phyloP scores from a whole-genome alignment of 2,113 vertebrate genomes.

The Engraulis encrasicolus region DNA sequence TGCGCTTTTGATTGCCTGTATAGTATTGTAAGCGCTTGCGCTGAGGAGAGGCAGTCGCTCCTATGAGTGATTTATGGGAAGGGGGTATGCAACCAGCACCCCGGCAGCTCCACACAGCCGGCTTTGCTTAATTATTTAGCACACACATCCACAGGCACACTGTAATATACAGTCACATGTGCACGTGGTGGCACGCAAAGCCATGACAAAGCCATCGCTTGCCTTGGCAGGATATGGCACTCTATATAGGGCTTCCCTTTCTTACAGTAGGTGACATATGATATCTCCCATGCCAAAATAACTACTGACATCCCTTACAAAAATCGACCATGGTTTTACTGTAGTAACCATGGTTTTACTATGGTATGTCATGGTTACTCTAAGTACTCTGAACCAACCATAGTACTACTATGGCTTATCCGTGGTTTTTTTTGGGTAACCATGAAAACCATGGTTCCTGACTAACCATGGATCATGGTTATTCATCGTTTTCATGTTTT shows the following conservation, averaged over 20 bases:
- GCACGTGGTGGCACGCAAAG: not conserved
- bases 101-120: not conserved
- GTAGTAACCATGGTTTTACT: too few relatives aligned
- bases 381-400: too few relatives aligned
- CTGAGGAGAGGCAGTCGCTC: not conserved
- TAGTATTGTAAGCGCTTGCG: not conserved
- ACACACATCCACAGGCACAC: not conserved
- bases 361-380: too few relatives aligned
- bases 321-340: too few relatives aligned
- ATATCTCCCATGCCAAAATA: not conserved
- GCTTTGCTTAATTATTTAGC: not conserved
- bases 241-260: not conserved
- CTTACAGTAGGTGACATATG: constrained; percentile 2
- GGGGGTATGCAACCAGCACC: not conserved
- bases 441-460: too few relatives aligned
- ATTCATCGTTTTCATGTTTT: too few relatives aligned
- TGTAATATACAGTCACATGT: not conserved
- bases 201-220: not conserved
- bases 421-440: too few relatives aligned
- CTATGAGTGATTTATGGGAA: constrained; percentile 16
- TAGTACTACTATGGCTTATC: too few relatives aligned
- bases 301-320: too few relatives aligned
- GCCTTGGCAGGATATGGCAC: not conserved
- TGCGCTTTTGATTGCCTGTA: not conserved
- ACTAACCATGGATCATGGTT: too few relatives aligned